Evolutionary conservation across 2,113 vertebrate species (phyloP).

Genomic region (Sula dactylatra): DNA sequence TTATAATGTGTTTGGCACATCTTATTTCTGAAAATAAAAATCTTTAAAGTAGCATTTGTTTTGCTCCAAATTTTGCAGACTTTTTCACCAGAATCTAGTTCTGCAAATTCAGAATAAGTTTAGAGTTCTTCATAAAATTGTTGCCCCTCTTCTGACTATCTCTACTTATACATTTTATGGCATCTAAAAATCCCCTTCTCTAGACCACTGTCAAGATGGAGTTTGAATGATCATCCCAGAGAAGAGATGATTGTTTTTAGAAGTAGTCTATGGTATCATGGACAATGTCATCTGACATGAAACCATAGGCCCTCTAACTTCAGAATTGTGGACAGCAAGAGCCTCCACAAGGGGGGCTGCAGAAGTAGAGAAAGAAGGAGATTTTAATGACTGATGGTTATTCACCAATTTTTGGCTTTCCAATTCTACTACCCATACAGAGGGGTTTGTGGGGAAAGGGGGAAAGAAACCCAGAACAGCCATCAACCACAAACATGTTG

Average conservation of each 20-base stretch:
- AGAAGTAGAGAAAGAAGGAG: neutral
- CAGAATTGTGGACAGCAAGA: neutral
- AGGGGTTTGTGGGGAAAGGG: fast-evolving
- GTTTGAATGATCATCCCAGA: neutral
- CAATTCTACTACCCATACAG: neutral
- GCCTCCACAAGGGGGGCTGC: neutral
- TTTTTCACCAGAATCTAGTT: neutral
- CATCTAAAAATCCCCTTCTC: neutral
- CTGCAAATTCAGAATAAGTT: neutral
- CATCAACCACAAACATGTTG: neutral
- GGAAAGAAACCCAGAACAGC: fast-evolving
- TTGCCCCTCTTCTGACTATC: neutral
- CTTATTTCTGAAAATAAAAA: neutral
- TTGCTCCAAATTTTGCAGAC: neutral
- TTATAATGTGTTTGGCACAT: neutral
- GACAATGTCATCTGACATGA: neutral
- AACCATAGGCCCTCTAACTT: neutral
- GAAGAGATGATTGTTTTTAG: neutral
- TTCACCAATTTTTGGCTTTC: neutral
- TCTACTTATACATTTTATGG: neutral
- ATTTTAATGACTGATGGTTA: neutral
- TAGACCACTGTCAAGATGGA: neutral
- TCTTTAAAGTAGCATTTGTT: neutral
- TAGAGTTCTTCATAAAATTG: neutral
- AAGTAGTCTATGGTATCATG: neutral